Percentiles rank a stretch among this genome's conserved stretches.
Evolutionary conservation across 2,797 vertebrate species (phyloP).

Genomic region (Rhabdophis nuchalis): DNA sequence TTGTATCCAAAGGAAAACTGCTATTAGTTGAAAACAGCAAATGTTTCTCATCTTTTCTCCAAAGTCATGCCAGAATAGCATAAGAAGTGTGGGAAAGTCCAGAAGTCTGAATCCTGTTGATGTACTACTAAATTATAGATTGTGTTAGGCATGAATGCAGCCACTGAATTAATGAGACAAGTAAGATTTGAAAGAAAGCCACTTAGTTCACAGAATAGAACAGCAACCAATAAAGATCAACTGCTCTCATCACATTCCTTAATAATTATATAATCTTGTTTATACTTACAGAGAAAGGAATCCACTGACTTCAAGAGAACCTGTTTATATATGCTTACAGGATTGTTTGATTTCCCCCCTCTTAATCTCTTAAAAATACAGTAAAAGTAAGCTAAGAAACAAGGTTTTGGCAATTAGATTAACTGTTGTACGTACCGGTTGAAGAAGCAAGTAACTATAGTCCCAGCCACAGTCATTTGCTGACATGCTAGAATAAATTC

Average conservation of each 20-base stretch:
- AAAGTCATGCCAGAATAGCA: background rate
- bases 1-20: background rate
- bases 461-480: conserved; percentile 70
- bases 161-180: background rate
- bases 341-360: background rate
- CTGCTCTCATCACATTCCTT: background rate
- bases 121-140: background rate
- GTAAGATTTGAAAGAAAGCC: background rate
- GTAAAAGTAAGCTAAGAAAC: conserved; percentile 15
- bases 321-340: background rate
- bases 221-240: background rate
- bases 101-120: background rate
- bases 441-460: conserved; percentile 72
- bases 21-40: background rate
- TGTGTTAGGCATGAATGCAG: background rate
- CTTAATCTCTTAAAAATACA: background rate
- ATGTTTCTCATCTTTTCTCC: background rate
- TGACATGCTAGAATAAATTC: conserved; percentile 78
- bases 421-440: conserved; percentile 68
- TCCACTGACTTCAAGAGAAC: background rate
- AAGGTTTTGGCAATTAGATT: background rate
- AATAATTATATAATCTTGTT: background rate
- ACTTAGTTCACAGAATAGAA: background rate
- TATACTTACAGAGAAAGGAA: background rate
- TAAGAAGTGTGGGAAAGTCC: background rate